Conservation (phyloP, 2,797 vertebrate species). For the Fratercula arctica region DNA sequence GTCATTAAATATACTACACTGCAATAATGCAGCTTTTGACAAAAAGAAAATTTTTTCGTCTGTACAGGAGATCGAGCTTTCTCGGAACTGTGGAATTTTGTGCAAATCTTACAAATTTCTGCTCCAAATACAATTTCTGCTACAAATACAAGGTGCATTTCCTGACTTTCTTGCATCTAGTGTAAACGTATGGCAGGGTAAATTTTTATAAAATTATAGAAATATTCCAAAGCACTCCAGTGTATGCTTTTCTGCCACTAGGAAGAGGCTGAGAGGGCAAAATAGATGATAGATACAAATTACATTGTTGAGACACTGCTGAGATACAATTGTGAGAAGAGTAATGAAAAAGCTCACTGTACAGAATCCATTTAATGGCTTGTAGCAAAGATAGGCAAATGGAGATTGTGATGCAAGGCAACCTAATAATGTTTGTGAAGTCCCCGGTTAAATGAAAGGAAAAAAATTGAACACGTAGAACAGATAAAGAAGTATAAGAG, state of each 20-base stretch:
- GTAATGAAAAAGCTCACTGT: not conserved
- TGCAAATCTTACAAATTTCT: not conserved
- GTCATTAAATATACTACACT: not conserved
- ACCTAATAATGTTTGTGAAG: not conserved
- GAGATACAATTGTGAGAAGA: not conserved
- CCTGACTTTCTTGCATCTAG: not conserved
- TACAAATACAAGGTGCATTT: not conserved
- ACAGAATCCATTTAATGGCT: not conserved
- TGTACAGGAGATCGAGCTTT: not conserved
- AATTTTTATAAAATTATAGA: not conserved
- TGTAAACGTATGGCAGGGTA: not conserved
- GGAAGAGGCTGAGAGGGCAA: not conserved
- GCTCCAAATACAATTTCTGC: not conserved
- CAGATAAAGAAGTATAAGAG: not conserved
- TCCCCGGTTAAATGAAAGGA: not conserved
- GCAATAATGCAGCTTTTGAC: not conserved
- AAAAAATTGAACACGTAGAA: not conserved
- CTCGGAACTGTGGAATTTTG: not conserved
- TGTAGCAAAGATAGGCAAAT: not conserved
- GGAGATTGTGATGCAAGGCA: not conserved
- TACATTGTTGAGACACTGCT: not conserved
- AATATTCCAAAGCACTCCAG: not conserved
- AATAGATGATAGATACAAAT: not conserved
- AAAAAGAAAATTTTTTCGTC: not conserved
- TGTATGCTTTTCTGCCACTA: not conserved